Evolutionary conservation across 92 coral and sea anemone genomes (phyloP), one percentile per base, ranked within the genome.

Genomic region (Virgularia gustaviana): DNA sequence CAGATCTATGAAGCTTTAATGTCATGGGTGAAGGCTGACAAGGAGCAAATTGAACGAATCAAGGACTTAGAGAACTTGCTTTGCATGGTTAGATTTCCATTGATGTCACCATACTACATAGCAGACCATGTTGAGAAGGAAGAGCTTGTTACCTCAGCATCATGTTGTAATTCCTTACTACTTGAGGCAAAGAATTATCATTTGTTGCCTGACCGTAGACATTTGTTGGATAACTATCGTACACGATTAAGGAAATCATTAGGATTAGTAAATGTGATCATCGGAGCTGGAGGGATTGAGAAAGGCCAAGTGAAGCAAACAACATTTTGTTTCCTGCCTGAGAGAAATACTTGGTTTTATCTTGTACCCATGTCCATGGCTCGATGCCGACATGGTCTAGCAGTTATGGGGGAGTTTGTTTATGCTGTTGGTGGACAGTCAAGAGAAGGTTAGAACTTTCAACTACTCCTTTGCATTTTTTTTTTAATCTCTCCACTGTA

Each of bases 361-460:
- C 81, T 89, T 39, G 83, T 91, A 4, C 74, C 86, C 43, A 94
- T 94, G 99, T 63, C 86, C 39, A 85, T 71, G 1, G 99, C 99
- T 28, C 68, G 99, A 71, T 94, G 99, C 57, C 77, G 99, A 18
- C 99, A 94, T 78, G 99, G 99, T 23, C 77, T 94, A 19, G 92
- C 99, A 10, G 85, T 94, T 27, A 85, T 96, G 49, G 96, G 99
- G 9, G 99, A 94, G 58, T 89, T 94, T 96, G 99, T 94, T 38
- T 94, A 94, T 80, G 94, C 99, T 23, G 99, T 94, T 28, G 99
- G 99, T 59, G 99, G 99, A 7, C 99, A 94, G 87, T 94, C 96
- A 7, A 73, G 96, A 42, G 99, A 94, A 75, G 99, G 99, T 94
- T 38, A 63, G 79, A n/a, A n/a, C n/a, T n/a, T n/a, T n/a, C 9